phyloP scores from a whole-genome alignment of 1,140 invertebrate species.

The Coelopa frigida region DNA sequence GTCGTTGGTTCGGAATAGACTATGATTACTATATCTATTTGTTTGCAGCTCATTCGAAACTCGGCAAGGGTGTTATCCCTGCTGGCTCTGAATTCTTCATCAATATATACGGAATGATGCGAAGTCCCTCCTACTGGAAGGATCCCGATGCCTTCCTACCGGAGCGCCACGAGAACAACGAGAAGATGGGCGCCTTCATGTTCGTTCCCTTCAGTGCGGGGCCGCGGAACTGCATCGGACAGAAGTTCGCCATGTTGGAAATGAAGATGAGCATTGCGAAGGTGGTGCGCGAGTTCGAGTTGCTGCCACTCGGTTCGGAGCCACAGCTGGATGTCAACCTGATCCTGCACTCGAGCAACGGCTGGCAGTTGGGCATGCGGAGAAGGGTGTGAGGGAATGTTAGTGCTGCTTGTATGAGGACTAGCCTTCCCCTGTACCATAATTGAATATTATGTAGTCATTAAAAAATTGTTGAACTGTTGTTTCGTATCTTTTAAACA shows the following conservation, averaged over 20 bases:
- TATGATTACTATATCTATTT: no score
- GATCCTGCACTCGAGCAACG: conserved; percentile 27
- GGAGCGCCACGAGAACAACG: conserved; percentile 50
- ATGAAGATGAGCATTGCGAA: conserved; percentile 40
- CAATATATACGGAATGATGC: conserved; percentile 31
- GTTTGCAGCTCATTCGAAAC: conserved; percentile 20
- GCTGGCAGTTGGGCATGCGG: conserved; percentile 30
- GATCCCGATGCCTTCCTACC: conserved; percentile 51
- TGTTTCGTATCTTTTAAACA: not conserved
- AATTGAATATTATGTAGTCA: no score
- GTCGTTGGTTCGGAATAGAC: no score
- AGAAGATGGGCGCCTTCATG: conserved; percentile 45
- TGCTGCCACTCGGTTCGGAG: conserved; percentile 44
- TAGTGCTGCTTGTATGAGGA: no score
- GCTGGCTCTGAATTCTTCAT: conserved; percentile 27
- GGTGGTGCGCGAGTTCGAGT: conserved; percentile 30
- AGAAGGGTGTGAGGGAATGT: conserved; percentile 3
- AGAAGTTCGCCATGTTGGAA: conserved; percentile 39
- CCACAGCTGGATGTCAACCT: conserved; percentile 27
- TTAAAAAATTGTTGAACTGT: no score
- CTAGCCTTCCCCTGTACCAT: no score
- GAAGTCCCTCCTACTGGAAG: conserved; percentile 4
- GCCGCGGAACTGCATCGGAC: conserved; percentile 62
- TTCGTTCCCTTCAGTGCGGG: conserved; percentile 67
- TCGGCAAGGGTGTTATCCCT: conserved; percentile 22